A percentile compares a stretch with the other conserved stretches of the same genome.
These are phyloP conservation scores for Sylvia borin DNA, from an alignment of 2,797 vertebrate species.

Conservation along the genomic window DNA sequence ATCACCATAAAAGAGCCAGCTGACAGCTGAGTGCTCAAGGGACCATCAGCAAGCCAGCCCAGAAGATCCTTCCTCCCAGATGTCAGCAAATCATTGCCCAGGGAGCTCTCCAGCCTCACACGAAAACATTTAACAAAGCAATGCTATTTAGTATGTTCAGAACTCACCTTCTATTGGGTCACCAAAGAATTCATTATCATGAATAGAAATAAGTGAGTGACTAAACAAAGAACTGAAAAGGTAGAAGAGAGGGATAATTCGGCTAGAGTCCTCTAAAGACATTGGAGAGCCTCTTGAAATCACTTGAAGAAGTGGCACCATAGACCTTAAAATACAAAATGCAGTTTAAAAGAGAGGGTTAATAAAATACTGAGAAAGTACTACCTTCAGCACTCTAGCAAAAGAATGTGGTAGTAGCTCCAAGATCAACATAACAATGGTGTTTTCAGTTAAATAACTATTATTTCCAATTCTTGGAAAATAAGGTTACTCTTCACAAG, in stretches of 20 bases:
- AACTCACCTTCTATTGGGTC: conserved; percentile 88
- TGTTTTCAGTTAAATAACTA: neutral
- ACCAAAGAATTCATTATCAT: conserved; percentile 98
- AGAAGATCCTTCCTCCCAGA: neutral
- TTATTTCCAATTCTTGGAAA: neutral
- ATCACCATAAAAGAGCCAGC: conserved; percentile 19
- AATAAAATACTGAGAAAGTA: neutral
- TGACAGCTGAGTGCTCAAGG: conserved; percentile 25
- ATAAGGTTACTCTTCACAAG: neutral
- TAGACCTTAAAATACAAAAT: conserved; percentile 80
- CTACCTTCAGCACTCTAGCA: neutral
- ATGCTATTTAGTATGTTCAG: neutral
- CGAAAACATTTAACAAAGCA: neutral
- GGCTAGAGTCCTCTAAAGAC: conserved; percentile 93
- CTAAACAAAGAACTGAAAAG: conserved; percentile 98
- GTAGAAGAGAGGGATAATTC: conserved; percentile 99
- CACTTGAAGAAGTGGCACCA: conserved; percentile 93
- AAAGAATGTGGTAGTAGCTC: neutral
- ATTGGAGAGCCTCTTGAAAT: conserved; percentile 96
- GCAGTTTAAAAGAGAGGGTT: neutral
- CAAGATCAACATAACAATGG: neutral
- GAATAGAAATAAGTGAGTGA: conserved; percentile 97
- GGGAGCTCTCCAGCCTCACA: neutral
- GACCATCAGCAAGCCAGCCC: conserved; percentile 3
- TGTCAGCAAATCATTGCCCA: neutral